A percentile compares a stretch with the other conserved stretches of the same genome.
phyloP scores from a whole-genome alignment of 2,113 vertebrate genomes.

The Mesoclemmys tuberculata region DNA sequence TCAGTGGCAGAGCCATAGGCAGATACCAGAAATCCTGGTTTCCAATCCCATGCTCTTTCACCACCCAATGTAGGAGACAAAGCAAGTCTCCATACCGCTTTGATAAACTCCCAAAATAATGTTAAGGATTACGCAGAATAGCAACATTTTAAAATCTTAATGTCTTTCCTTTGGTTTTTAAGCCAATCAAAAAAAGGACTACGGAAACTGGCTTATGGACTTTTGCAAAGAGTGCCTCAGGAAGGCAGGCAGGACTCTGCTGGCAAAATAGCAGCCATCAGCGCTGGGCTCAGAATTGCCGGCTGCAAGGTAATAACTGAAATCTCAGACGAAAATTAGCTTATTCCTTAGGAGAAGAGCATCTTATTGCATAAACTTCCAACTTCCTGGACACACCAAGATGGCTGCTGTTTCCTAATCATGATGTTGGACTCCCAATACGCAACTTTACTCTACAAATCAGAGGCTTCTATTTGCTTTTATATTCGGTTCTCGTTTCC shows the following conservation, averaged over 20 bases:
- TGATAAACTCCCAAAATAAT: neutral
- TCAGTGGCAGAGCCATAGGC: neutral
- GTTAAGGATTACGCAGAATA: neutral
- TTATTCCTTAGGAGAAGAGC: neutral
- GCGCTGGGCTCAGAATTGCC: neutral
- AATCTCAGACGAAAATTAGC: neutral
- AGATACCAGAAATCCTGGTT: neutral
- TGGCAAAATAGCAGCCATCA: neutral
- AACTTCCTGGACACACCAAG: neutral
- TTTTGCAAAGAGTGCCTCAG: neutral
- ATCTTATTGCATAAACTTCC: neutral
- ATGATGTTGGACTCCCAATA: neutral
- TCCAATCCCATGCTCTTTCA: neutral
- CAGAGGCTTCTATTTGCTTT: neutral
- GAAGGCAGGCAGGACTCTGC: neutral
- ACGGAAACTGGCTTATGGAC: neutral
- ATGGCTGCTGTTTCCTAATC: conserved; percentile 15
- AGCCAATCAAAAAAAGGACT: neutral
- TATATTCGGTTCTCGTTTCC: conserved; percentile 46
- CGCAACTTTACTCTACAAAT: conserved; percentile 3
- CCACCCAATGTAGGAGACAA: neutral
- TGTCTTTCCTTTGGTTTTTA: neutral
- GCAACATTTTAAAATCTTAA: neutral
- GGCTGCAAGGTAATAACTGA: neutral
- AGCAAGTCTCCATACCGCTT: neutral